Evolutionary conservation across 2,888 invertebrate species (phyloP), one percentile per base, ranked within the genome.

Genomic region (Mylabris sibirica): DNA sequence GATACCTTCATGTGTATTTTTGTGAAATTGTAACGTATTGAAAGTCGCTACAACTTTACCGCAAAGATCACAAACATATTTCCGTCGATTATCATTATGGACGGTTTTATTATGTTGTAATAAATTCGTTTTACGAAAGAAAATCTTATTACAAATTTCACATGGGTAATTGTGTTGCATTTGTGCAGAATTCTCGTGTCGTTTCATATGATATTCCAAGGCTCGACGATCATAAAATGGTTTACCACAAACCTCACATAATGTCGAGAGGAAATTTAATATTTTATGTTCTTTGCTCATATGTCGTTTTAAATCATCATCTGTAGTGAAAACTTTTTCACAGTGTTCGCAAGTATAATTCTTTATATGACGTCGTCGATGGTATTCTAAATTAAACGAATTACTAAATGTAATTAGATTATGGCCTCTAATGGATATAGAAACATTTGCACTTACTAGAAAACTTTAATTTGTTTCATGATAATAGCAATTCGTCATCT

Each of bases 41-140:
- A n/a, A n/a, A n/a, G n/a, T n/a, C n/a, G n/a, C n/a, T n/a, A n/a
- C n/a, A n/a, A n/a, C n/a, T n/a, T n/a, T n/a, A n/a, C n/a, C n/a
- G n/a, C n/a, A n/a, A n/a, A n/a, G n/a, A n/a, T n/a, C n/a, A n/a
- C n/a, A n/a, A n/a, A n/a, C n/a, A n/a, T n/a, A n/a, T n/a, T n/a
- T n/a, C n/a, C n/a, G n/a, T n/a, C n/a, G n/a, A n/a, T n/a, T n/a
- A n/a, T n/a, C n/a, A n/a, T n/a, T n/a, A n/a, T n/a, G n/a, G 63
- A 77, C 77, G 1, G 77, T 70, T 20, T 72, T 71, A 61, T 75
- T 73, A 61, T 80, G 80, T 65, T 76, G 53, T 5, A 53, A 12
- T 24, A 53, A 12, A 53, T 53, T 53, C 12, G 53, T 22, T 24
- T 53, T 53, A 12, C 53, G 53, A 12, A 53, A 24, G 8, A 53